phyloP scores from a whole-genome alignment of 2,888 invertebrate genomes.

The Hyposoter dolosus region DNA sequence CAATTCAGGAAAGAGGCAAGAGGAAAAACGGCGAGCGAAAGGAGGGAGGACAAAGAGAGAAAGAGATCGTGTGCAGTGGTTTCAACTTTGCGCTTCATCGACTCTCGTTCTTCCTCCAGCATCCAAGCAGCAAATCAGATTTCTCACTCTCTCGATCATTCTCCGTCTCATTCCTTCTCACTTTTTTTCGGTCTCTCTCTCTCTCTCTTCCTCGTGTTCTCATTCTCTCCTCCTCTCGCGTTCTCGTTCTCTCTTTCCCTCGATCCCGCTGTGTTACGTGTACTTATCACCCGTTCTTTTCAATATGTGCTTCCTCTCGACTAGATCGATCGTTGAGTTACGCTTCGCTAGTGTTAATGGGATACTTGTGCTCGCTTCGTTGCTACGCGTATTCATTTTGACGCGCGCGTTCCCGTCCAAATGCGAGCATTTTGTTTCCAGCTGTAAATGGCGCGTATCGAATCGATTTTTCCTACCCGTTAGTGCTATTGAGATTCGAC shows the following conservation, averaged over 20 bases:
- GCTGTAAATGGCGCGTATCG: constrained; percentile 63
- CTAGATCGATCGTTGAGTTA: constrained; percentile 55
- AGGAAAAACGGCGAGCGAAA: constrained; percentile 33
- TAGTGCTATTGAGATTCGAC: constrained; percentile 20
- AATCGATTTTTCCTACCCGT: constrained; percentile 53
- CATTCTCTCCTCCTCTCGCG: constrained; percentile 3
- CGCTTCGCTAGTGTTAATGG: constrained; percentile 54
- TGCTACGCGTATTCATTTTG: constrained; percentile 38
- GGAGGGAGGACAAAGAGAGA: constrained; percentile 1
- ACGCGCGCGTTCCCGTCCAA: neutral
- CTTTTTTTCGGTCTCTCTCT: neutral
- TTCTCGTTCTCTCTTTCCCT: neutral
- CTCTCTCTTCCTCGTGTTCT: constrained; percentile 16
- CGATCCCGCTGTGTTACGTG: neutral
- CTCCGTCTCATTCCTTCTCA: neutral
- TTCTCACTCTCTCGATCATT: constrained; percentile 30
- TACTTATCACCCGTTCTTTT: constrained; percentile 44
- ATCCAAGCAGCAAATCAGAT: neutral
- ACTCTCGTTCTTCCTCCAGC: constrained; percentile 18
- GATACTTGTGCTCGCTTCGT: constrained; percentile 44
- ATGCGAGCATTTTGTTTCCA: constrained; percentile 18
- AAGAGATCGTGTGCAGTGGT: constrained; percentile 24
- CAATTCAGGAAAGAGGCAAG: constrained; percentile 56
- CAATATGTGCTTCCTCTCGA: constrained; percentile 40
- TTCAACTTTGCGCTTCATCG: constrained; percentile 48